Evolutionary conservation across 30 jellyfish, hydroid and myxozoan genomes (phyloP).

Genomic region (Aurelia aurita): DNA sequence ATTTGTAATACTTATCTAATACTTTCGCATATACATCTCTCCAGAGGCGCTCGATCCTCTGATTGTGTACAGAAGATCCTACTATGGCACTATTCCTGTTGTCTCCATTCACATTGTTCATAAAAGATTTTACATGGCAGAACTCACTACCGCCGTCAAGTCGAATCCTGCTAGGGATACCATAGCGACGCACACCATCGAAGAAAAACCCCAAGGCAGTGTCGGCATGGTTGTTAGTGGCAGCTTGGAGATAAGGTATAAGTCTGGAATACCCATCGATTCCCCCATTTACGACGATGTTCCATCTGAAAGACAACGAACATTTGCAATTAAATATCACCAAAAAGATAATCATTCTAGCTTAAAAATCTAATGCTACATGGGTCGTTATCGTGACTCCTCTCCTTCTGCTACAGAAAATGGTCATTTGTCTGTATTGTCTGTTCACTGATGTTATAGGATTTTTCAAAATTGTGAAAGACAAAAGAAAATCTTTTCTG

Average conservation of each 20-base stretch:
- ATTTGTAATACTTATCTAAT: slow-evolving; percentile 21
- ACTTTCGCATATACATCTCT: slow-evolving; percentile 51
- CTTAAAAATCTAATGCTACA: too few species aligned
- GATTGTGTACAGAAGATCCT: slow-evolving; percentile 51
- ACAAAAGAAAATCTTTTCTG: too few species aligned
- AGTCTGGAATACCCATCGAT: slow-evolving; percentile 50
- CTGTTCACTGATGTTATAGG: too few species aligned
- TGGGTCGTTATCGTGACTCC: too few species aligned
- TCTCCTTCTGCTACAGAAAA: too few species aligned
- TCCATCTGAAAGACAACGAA: slow-evolving; percentile 33
- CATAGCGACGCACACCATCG: slow-evolving; percentile 28
- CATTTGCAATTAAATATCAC: neutral
- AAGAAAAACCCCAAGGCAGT: slow-evolving; percentile 27
- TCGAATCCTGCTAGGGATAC: slow-evolving; percentile 48
- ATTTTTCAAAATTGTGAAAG: too few species aligned
- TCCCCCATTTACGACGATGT: slow-evolving; percentile 39
- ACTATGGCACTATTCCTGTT: slow-evolving; percentile 27
- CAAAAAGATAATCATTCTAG: neutral
- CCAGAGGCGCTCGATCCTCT: slow-evolving; percentile 61
- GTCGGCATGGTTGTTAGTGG: slow-evolving; percentile 23
- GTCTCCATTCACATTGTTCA: slow-evolving; percentile 25
- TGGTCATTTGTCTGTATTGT: neutral
- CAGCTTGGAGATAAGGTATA: slow-evolving; percentile 15
- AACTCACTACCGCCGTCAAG: slow-evolving; percentile 48
- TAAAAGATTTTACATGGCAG: neutral